Evolutionary conservation across 1,140 invertebrate genomes (phyloP).

Genomic region (Coptotermes formosanus): DNA sequence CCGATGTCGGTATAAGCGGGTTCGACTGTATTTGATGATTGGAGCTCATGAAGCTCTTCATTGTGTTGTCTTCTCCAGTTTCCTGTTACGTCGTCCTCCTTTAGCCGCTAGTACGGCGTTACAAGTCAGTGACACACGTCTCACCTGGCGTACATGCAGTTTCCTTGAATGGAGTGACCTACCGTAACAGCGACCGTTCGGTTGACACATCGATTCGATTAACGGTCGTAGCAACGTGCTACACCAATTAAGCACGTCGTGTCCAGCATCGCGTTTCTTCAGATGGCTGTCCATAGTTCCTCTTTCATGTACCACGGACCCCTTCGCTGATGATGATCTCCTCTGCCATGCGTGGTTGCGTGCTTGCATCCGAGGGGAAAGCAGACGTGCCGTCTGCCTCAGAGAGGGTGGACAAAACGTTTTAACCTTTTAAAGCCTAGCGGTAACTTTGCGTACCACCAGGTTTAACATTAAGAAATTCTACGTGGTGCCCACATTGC

Average conservation of each 20-base stretch:
- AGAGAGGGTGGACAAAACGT: background rate
- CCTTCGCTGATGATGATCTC: background rate
- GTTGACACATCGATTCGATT: background rate
- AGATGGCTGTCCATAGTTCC: too few relatives aligned
- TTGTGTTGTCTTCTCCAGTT: too few relatives aligned
- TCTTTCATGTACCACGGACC: background rate
- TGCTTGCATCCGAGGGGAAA: background rate
- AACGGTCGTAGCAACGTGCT: background rate
- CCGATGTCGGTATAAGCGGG: too few relatives aligned
- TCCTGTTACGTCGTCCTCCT: too few relatives aligned
- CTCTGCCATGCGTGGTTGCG: background rate
- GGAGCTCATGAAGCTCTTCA: too few relatives aligned
- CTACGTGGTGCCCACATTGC: too few relatives aligned
- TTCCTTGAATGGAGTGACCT: background rate
- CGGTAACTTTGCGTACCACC: too few relatives aligned
- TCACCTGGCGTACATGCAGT: background rate
- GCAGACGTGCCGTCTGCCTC: background rate
- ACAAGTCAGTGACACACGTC: background rate
- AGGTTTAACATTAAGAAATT: too few relatives aligned
- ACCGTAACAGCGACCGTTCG: background rate
- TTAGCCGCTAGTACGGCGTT: too few relatives aligned
- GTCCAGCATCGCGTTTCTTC: background rate
- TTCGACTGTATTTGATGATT: too few relatives aligned
- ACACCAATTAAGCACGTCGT: background rate
- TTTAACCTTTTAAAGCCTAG: too few relatives aligned